phyloP scores from a whole-genome alignment of 2,113 vertebrate genomes.

The Odocoileus virginianus region DNA sequence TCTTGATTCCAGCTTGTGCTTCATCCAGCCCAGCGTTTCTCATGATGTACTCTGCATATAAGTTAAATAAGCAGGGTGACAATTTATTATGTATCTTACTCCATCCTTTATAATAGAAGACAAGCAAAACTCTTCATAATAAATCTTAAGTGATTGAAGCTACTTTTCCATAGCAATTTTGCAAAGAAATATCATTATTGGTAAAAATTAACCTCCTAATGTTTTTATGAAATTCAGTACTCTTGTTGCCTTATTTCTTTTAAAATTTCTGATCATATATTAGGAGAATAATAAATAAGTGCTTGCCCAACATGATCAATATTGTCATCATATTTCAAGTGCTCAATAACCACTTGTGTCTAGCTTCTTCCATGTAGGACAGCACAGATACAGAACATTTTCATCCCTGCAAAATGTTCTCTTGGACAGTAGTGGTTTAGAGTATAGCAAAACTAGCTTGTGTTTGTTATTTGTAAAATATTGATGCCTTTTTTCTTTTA shows the following conservation, averaged over 20 bases:
- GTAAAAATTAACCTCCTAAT: neutral
- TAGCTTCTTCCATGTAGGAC: neutral
- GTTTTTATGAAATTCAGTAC: neutral
- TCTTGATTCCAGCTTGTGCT: neutral
- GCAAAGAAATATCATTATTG: neutral
- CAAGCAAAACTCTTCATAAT: neutral
- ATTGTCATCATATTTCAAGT: neutral
- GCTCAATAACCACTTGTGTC: neutral
- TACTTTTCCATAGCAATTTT: neutral
- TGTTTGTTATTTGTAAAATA: neutral
- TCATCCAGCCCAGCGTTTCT: rapidly evolving
- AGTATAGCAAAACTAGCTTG: neutral
- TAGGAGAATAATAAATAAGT: neutral
- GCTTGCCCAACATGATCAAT: neutral
- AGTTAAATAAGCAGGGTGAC: neutral
- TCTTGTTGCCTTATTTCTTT: neutral
- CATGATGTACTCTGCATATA: neutral
- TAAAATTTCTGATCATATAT: neutral
- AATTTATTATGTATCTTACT: neutral
- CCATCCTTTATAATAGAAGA: neutral
- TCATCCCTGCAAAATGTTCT: neutral
- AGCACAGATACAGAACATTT: neutral
- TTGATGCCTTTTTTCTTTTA: neutral
- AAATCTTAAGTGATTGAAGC: neutral
- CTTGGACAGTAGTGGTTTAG: neutral